Percentiles rank a stretch among this genome's conserved stretches.
Evolutionary conservation across 2,113 vertebrate species (phyloP).

Genomic region (Lichenostomus cassidix): DNA sequence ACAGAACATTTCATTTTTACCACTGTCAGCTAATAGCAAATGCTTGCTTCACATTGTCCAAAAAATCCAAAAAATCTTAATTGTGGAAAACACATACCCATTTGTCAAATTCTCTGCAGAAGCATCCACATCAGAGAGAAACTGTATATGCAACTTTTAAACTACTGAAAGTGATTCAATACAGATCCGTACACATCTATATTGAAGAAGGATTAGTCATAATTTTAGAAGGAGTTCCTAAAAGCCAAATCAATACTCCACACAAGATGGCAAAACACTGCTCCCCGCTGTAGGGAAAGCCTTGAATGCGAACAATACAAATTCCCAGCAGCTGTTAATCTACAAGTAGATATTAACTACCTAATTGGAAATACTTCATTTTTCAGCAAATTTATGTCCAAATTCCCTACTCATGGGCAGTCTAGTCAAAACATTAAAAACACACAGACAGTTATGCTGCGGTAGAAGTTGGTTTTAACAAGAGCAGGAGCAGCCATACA

Average conservation of each 20-base stretch:
- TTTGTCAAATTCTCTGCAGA: background rate
- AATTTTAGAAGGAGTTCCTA: background rate
- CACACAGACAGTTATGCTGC: background rate
- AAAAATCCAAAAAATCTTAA: background rate
- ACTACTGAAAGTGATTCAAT: background rate
- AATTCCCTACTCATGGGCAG: background rate
- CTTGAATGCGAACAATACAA: background rate
- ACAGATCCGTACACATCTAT: background rate
- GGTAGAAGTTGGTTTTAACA: background rate
- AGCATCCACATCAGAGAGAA: background rate
- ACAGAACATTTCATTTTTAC: background rate
- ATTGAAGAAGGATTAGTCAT: background rate
- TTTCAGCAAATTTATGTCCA: background rate
- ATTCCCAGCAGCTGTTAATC: background rate
- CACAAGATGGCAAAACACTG: accelerated
- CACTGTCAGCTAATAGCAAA: background rate
- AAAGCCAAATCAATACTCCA: background rate
- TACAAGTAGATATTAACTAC: background rate
- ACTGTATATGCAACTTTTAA: background rate
- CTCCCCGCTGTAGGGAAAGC: background rate
- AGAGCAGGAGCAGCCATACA: background rate
- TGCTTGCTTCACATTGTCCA: background rate
- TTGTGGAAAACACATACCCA: background rate
- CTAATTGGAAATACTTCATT: background rate
- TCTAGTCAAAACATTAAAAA: background rate